Conservation (phyloP, 2,113 vertebrate genomes). For the Sinosuthora webbiana region DNA sequence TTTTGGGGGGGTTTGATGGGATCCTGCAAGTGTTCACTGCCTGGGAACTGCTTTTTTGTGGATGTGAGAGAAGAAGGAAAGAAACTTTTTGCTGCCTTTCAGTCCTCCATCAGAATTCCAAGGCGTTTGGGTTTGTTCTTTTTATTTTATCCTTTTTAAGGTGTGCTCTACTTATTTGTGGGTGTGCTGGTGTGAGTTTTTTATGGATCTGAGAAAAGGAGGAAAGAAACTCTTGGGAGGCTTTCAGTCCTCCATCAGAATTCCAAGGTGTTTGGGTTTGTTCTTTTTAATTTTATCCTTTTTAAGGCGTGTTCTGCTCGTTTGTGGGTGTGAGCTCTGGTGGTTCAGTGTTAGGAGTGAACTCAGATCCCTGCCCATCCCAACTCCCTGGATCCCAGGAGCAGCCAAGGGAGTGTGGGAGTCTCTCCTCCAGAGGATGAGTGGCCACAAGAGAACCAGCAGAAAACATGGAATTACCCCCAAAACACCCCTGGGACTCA, state of each 20-base stretch:
- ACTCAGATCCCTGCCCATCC: not conserved
- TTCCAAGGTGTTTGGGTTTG: not conserved
- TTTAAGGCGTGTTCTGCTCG: not conserved
- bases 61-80: not conserved
- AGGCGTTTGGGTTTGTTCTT: not conserved
- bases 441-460: not conserved
- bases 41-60: not conserved
- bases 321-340: not conserved
- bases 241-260: not conserved
- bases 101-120: not conserved
- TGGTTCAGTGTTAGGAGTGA: not conserved
- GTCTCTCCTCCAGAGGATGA: not conserved
- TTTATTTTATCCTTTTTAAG: not conserved
- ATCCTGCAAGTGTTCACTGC: not conserved
- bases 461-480: not conserved
- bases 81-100: not conserved
- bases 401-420: not conserved
- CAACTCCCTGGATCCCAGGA: not conserved
- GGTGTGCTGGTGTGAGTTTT: not conserved
- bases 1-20: not conserved
- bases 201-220: no score
- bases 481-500: not conserved
- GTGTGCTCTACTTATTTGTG: not conserved
- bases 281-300: not conserved
- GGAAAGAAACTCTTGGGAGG: not conserved